Conservation (phyloP, 2,113 vertebrate genomes). For the Amazona guildingii region DNA sequence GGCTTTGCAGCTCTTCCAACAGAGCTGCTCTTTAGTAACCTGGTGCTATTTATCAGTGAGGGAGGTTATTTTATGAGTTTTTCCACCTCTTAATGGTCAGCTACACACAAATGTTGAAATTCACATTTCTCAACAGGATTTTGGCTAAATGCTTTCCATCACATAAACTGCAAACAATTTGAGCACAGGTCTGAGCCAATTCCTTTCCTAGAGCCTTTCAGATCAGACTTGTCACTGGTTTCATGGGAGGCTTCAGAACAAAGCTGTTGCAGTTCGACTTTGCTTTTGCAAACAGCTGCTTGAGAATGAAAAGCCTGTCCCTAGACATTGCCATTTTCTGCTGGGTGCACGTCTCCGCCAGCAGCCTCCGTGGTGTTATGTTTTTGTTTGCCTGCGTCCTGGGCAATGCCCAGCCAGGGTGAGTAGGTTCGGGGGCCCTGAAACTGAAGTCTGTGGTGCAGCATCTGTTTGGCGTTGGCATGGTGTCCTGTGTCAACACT, state of each 20-base stretch:
- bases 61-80: not conserved
- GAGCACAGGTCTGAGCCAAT: not conserved
- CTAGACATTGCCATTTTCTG: not conserved
- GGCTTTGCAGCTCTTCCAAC: not conserved
- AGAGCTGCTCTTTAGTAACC: not conserved
- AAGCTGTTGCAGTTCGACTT: not conserved
- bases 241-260: not conserved
- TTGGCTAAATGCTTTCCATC: not conserved
- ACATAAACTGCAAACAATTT: not conserved
- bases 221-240: not conserved
- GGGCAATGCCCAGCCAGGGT: not conserved
- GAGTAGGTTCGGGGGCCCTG: accelerated
- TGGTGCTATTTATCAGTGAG: not conserved
- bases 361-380: not conserved
- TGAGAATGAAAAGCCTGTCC: not conserved
- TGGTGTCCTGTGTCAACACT: not conserved
- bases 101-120: not conserved
- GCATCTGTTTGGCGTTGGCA: not conserved
- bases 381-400: not conserved
- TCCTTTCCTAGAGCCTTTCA: not conserved
- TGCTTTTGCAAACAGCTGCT: not conserved
- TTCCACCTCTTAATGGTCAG: not conserved
- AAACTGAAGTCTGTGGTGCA: not conserved
- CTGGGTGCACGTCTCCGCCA: not conserved
- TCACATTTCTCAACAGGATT: not conserved